phyloP scores from a whole-genome alignment of 2,113 vertebrate genomes.

The Balaeniceps rex region DNA sequence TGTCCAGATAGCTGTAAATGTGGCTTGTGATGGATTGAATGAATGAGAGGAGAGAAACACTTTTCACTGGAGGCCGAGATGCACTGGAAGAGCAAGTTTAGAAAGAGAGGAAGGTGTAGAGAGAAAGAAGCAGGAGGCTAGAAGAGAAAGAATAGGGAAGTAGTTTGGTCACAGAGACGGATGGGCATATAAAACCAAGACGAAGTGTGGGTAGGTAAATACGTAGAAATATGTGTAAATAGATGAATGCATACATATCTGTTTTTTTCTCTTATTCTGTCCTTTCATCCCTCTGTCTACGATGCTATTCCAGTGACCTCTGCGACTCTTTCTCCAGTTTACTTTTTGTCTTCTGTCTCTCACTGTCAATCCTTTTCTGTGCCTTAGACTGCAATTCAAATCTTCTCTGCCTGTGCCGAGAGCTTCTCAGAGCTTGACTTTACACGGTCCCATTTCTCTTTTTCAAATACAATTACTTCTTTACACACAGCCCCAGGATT shows the following conservation, averaged over 20 bases:
- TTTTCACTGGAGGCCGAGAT: not conserved
- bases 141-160: not conserved
- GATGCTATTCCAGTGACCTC: not conserved
- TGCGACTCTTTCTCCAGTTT: not conserved
- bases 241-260: not conserved
- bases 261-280: not conserved
- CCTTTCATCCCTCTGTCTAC: not conserved
- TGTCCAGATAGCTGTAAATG: not conserved
- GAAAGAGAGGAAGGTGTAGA: not conserved
- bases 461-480: not conserved
- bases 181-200: not conserved
- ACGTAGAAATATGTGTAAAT: not conserved
- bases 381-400: not conserved
- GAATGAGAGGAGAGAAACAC: not conserved
- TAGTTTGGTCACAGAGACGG: not conserved
- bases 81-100: not conserved
- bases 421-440: not conserved
- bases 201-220: not conserved
- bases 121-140: not conserved
- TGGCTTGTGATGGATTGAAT: not conserved
- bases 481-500: constrained; percentile 24
- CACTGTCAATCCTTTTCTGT: not conserved
- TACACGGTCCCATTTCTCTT: not conserved
- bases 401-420: not conserved
- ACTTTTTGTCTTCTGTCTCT: not conserved